Conservation (phyloP, 2,888 invertebrate species). For the Leptinotarsa rubiginosa region DNA sequence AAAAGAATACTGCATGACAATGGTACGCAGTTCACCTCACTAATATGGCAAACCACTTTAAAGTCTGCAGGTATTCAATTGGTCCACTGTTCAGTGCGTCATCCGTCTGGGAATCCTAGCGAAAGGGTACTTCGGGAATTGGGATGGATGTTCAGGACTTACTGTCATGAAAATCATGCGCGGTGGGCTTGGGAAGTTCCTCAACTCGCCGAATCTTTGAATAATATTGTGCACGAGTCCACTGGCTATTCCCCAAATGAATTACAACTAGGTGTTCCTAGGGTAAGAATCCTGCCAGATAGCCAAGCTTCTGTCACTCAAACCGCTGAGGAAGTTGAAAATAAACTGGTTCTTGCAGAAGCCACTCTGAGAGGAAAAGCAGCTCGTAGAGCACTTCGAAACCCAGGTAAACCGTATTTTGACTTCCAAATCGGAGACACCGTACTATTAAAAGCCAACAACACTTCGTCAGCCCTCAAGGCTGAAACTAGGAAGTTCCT, state of each 20-base stretch:
- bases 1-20: neutral
- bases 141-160: neutral
- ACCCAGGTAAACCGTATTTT: neutral
- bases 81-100: neutral
- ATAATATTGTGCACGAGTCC: conserved; percentile 11
- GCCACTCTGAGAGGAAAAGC: conserved; percentile 11
- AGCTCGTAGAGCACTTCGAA: conserved; percentile 3
- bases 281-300: neutral
- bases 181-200: conserved; percentile 6
- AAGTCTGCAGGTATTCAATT: neutral
- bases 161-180: conserved; percentile 7
- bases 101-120: neutral
- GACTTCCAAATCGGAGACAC: neutral
- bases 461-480: neutral
- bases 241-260: conserved; percentile 21
- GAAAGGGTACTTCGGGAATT: conserved; percentile 1
- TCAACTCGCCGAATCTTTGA: conserved; percentile 3
- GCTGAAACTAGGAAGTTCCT: too few species aligned
- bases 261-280: neutral
- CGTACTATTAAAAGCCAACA: neutral
- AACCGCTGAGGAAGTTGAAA: too few species aligned
- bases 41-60: neutral
- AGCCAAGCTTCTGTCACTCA: neutral
- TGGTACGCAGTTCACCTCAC: neutral
- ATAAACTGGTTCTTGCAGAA: neutral